Percentiles rank a stretch among this genome's conserved stretches.
Conservation (phyloP, 2,888 invertebrate species). For the Zonitis immaculata region DNA sequence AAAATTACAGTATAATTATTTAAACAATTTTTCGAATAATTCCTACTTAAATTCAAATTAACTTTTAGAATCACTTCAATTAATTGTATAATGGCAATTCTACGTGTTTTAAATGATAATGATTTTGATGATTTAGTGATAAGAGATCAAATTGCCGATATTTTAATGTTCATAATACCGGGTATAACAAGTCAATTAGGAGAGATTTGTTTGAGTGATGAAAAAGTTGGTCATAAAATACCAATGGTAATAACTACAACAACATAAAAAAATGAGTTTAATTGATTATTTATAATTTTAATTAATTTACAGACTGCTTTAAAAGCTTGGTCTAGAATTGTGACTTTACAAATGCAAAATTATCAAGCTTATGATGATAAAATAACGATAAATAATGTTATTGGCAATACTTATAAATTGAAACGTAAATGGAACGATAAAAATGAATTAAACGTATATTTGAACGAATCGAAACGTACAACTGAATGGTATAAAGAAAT, state of each 20-base stretch:
- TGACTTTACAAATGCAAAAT: constrained; percentile 50
- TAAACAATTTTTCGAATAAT: neutral
- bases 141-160: constrained; percentile 53
- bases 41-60: neutral
- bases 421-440: constrained; percentile 32
- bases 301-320: constrained; percentile 45
- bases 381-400: constrained; percentile 3
- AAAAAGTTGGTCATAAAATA: constrained; percentile 60
- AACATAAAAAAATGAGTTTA: too few species aligned
- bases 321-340: constrained; percentile 48
- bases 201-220: constrained; percentile 54
- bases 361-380: constrained; percentile 31
- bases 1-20: constrained; percentile 56
- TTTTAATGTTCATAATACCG: constrained; percentile 60
- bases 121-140: constrained; percentile 54
- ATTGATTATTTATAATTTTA: neutral
- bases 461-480: constrained; percentile 47
- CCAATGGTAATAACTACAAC: constrained; percentile 54
- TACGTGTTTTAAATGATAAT: constrained; percentile 55
- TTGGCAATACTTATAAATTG: neutral
- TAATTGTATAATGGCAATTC: constrained; percentile 59
- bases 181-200: constrained; percentile 59
- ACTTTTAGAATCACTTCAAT: constrained; percentile 50
- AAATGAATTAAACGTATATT: constrained; percentile 42
- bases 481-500: constrained; percentile 57